These are phyloP conservation scores for Hypena proboscidalis DNA, from an alignment of 2,888 invertebrate species.

Conservation along the genomic window DNA sequence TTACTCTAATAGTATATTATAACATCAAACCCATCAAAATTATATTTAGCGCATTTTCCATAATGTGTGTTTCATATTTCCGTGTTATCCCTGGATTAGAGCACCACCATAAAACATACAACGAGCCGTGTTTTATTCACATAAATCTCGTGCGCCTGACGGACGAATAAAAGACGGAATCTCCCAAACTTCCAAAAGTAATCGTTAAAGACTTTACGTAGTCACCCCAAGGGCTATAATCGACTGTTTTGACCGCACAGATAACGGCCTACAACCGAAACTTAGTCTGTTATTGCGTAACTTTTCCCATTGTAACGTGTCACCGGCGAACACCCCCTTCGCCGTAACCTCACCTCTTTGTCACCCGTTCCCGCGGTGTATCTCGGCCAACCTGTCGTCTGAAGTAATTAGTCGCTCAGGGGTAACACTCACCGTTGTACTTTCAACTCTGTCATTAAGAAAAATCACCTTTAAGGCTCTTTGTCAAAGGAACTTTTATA, in stretches of 20 bases:
- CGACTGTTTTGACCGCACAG: slow-evolving; percentile 23
- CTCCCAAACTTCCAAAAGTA: slow-evolving; percentile 34
- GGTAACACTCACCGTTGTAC: slow-evolving; percentile 47
- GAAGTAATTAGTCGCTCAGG: slow-evolving; percentile 60
- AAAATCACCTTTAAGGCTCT: slow-evolving; percentile 35
- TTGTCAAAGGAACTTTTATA: slow-evolving; percentile 20
- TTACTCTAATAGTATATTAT: slow-evolving; percentile 1
- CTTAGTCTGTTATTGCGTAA: slow-evolving; percentile 70
- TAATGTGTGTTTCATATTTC: slow-evolving; percentile 31
- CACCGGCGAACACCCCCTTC: slow-evolving; percentile 39
- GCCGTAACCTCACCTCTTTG: slow-evolving; percentile 7
- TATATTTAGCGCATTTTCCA: slow-evolving; percentile 33
- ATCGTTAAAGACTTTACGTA: slow-evolving; percentile 36
- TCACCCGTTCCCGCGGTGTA: slow-evolving; percentile 13
- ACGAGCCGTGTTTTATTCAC: slow-evolving; percentile 48
- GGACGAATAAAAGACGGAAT: slow-evolving; percentile 54
- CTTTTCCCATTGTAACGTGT: slow-evolving; percentile 72
- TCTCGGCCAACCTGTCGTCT: slow-evolving; percentile 38
- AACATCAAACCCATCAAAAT: slow-evolving; percentile 23
- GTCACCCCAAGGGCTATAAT: slow-evolving; percentile 47
- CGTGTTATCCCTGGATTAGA: slow-evolving; percentile 46
- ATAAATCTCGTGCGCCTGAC: slow-evolving; percentile 62
- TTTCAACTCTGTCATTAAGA: slow-evolving; percentile 50
- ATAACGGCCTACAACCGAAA: slow-evolving; percentile 46
- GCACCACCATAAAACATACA: slow-evolving; percentile 56